Percentiles rank a stretch among this genome's conserved stretches.
phyloP scores from a whole-genome alignment of 2,888 invertebrate genomes.

The Polyploca ridens region DNA sequence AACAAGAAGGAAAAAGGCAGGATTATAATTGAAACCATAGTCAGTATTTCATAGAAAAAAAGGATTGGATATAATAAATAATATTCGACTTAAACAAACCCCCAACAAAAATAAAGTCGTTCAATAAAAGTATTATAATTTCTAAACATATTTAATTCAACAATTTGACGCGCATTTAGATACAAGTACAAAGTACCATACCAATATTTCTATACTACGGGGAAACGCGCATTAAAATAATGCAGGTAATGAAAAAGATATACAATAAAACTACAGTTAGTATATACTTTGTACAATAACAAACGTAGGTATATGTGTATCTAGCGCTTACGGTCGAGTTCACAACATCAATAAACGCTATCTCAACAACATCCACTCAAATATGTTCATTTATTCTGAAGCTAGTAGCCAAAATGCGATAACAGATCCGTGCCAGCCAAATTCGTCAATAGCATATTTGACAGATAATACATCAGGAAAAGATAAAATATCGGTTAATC shows the following conservation, averaged over 20 bases:
- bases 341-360: conserved; percentile 69
- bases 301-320: conserved; percentile 42
- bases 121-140: conserved; percentile 27
- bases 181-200: conserved; percentile 37
- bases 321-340: conserved; percentile 56
- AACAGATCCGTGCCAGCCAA: conserved; percentile 53
- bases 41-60: background rate
- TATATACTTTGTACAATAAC: conserved; percentile 5
- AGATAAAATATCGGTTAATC: conserved; percentile 54
- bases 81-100: background rate
- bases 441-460: conserved; percentile 55
- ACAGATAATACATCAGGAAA: conserved; percentile 69
- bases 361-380: conserved; percentile 67
- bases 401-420: conserved; percentile 62
- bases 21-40: background rate
- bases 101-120: background rate
- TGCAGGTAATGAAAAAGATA: conserved; percentile 28
- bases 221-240: conserved; percentile 41
- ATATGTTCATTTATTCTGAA: conserved; percentile 65
- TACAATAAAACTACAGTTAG: conserved; percentile 19
- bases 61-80: no score
- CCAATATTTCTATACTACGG: conserved; percentile 22
- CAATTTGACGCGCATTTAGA: conserved; percentile 35
- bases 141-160: conserved; percentile 53
- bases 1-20: background rate